Evolutionary conservation across 2,113 vertebrate genomes (phyloP), one percentile per base, ranked within the genome.

Genomic region (Nesogale talazaci): DNA sequence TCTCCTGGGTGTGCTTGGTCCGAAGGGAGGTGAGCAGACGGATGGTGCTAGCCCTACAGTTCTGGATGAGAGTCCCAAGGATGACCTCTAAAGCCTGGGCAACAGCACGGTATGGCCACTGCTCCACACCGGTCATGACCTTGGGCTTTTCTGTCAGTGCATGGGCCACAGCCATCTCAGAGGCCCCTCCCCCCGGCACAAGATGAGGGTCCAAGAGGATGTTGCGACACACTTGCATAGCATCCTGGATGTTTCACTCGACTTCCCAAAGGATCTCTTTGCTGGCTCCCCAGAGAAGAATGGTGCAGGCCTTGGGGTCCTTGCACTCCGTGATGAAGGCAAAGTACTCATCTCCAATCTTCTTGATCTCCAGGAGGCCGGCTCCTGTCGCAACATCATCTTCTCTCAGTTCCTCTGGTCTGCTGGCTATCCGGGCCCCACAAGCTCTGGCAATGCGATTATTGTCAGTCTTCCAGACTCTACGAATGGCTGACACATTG

Each of bases 201-300:
- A 99, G 98, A 94, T 97, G 96, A 0, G 99, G 98, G 52, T 99
- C 99, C 11, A 99, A 85, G 16, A 99, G 97, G 14, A 99, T 98
- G 0, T 99, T 99, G 31, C 99, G 99, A 56, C 99, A 99, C 61
- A 99, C 99, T 93, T 99, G 99, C 99, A 99, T 99, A 92, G 99
- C 99, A 0, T 99, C 99, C 97, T 99, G 99, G 8, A 99, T 98
- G 97, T 99, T 99, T 19, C 99, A 98, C 78, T 99, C 99, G 78
- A 99, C 99, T 94, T 99, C 99, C 99, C 99, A 99, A 0, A 99
- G 98, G 94, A 99, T 99, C 93, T 99, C 99, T 89, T 99, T 99
- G 98, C 99, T 99, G 93, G 99, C 99, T 0, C 99, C 99, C 0
- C 99, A 97, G 90, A 99, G 98, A 34, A 99, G 89, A 83, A 99